Evolutionary conservation across 2,888 invertebrate genomes (phyloP), one percentile per base, ranked within the genome.

Genomic region (Agrochola circellaris): DNA sequence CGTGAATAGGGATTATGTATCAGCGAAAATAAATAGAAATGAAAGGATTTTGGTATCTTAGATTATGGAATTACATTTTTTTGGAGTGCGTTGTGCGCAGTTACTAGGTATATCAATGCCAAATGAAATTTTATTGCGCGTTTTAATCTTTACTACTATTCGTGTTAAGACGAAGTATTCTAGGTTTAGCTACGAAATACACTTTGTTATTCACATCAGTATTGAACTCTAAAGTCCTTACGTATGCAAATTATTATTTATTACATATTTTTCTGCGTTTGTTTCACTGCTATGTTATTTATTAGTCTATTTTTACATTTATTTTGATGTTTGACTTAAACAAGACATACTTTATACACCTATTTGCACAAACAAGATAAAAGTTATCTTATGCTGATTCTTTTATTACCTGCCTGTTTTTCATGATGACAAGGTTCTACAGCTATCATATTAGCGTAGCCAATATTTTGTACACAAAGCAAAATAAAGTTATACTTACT

Each of bases 21-120:
- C 61, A 70, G 69, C 75, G 30, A 68, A 82, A 72, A 85, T 85
- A 81, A 76, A 76, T 82, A 74, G 62, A 76, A 76, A 76, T 82
- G 42, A 15, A 75, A 69, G 51, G 72, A 81, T 69, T 73, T 64
- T 54, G 54, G 45, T 72, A 54, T 65, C 68, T 73, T 38, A 65
- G 60, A 42, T 77, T 83, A 65, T 64, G 68, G 45, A 34, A 67
- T 17, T 67, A 73, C 2, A 56, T 61, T 54, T 58, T 77, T 73
- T n/a, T 38, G 20, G 11, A 58, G 26, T 26, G 76, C 67, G 56
- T 62, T 69, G 54, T 83, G 68, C 74, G 81, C 66, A 66, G 42
- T 82, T 82, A 62, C 20, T 20, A n/a, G 51, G 51, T 51, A 20
- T 38, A 56, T 9, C 15, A 65, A 68, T 45, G 38, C 34, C 5